Evolutionary conservation across 2,113 vertebrate species (phyloP), one percentile per base, ranked within the genome.

Genomic region (Cynocephalus volans): DNA sequence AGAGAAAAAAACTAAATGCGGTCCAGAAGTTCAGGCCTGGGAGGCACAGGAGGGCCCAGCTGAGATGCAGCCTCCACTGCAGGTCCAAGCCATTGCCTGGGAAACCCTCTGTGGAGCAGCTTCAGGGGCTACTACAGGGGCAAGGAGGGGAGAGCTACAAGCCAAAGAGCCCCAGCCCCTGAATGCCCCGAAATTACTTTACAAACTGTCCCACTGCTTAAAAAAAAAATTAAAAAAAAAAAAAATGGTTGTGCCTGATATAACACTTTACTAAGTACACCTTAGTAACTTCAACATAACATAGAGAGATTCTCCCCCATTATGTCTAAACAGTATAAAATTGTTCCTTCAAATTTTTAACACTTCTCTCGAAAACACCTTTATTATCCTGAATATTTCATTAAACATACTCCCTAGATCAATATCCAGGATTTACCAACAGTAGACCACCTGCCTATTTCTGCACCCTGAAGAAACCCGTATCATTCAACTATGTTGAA

Each of bases 201-300:
- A 72, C 19, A 28, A 54, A 58, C 18, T 19, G 6, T 21, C 18
- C 21, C 26, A n/a, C 24, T 33, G 48, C 33, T 91, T 81, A 36
- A 36, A 24, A 58, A 62, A 54, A 8, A 19, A 67, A 69, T 48
- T 31, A 24, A 58, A 62, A 54, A 8, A 19, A 67, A 69, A 70
- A 70, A 69, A 21, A 33, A 33, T 15, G 6, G 0, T 0, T 50
- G 12, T 0, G 5, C 4, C 24, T 41, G 31, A 28, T 10, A 24
- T 5, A 14, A 9, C 15, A 52, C 18, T 58, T 36, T 8, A 76
- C 33, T 41, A 69, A 60, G 28, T 9, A 73, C 11, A 75, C 28
- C 58, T 69, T 33, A 64, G 62, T 41, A 45, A 77, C 31, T 21
- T 28, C 52, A 58, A 50, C 13, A 24, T 31, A 90, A 85, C 36